Evolutionary conservation across 2,113 vertebrate species (phyloP), one percentile per base, ranked within the genome.

Genomic region (Mungos mungo): DNA sequence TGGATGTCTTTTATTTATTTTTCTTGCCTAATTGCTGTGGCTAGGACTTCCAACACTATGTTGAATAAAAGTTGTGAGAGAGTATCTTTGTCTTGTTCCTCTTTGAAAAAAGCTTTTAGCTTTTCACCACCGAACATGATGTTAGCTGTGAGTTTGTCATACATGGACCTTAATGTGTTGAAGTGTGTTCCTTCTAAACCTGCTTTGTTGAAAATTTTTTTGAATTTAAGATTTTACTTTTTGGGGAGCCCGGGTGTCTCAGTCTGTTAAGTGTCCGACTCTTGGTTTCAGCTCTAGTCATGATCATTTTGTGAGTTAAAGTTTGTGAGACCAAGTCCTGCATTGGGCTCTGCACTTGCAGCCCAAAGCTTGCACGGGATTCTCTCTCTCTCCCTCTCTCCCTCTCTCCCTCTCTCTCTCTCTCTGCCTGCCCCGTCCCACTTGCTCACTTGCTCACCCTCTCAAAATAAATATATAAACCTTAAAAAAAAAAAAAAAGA

Each of bases 361-460:
- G 54, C 19, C 6, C 54, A 57, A 21, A 57, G 54, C 18, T 57
- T 57, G 54, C 5, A 1, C 21, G 54, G 54, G 54, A 57, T 57
- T 19, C 18, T 57, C 19, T 21, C 54, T 21, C 54, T 57, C 54
- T 57, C 54, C 0, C 54, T 2, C 54, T 2, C 54, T 57, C 52
- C 1, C 16, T 1, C 52, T 1, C 52, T 54, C 16, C 1, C 54
- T 2, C 54, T 8, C 54, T 57, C 3, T 0, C 15, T 7, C 54
- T 7, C 54, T 2, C 54, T 57, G 0, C 0, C 15, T 1, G 45
- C 52, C 5, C 6, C 0, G 5, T 2, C 18, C 1, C 54, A 7
- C 54, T 6, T 19, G 5, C 54, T 7, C 54, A 1, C 54, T 5
- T 16, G 1, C 16, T 7, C 52, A 0, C 18, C 19, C 18, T 57